phyloP scores from a whole-genome alignment of 1,140 invertebrate genomes.

The Tyrophagus putrescentiae region DNA sequence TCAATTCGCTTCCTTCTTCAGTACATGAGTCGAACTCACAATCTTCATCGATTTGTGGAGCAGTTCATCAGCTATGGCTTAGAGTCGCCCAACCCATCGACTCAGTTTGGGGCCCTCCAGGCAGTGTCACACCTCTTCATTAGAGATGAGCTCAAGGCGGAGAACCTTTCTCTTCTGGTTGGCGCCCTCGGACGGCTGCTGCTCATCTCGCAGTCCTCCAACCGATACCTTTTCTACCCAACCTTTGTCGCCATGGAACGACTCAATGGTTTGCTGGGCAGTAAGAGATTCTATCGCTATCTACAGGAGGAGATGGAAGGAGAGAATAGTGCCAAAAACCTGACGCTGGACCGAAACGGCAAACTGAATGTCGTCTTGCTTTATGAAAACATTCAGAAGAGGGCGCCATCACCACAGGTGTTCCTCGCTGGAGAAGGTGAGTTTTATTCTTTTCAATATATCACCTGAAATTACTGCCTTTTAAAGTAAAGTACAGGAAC shows the following conservation, averaged over 20 bases:
- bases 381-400: slow-evolving; percentile 12
- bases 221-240: slow-evolving; percentile 27
- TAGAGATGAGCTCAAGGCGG: slow-evolving; percentile 23
- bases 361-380: neutral
- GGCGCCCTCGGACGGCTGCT: slow-evolving; percentile 25
- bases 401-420: neutral
- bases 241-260: slow-evolving; percentile 28
- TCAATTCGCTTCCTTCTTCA: slow-evolving; percentile 25
- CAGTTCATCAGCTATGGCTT: slow-evolving; percentile 27
- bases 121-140: slow-evolving; percentile 27
- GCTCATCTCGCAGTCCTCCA: slow-evolving; percentile 20
- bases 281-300: slow-evolving; percentile 18
- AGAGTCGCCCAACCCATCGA: slow-evolving; percentile 19
- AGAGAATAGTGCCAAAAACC: neutral
- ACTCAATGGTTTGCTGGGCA: slow-evolving; percentile 26
- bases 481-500: too few relatives aligned
- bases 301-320: slow-evolving; percentile 8
- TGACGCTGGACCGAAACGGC: neutral
- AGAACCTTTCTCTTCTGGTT: slow-evolving; percentile 27
- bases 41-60: slow-evolving; percentile 26
- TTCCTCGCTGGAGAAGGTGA: too few relatives aligned
- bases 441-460: too few relatives aligned
- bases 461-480: too few relatives aligned
- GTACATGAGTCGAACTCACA: slow-evolving; percentile 27
- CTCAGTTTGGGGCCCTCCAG: slow-evolving; percentile 25